phyloP scores from a whole-genome alignment of 2,113 vertebrate species.

The Crotalus tigris region DNA sequence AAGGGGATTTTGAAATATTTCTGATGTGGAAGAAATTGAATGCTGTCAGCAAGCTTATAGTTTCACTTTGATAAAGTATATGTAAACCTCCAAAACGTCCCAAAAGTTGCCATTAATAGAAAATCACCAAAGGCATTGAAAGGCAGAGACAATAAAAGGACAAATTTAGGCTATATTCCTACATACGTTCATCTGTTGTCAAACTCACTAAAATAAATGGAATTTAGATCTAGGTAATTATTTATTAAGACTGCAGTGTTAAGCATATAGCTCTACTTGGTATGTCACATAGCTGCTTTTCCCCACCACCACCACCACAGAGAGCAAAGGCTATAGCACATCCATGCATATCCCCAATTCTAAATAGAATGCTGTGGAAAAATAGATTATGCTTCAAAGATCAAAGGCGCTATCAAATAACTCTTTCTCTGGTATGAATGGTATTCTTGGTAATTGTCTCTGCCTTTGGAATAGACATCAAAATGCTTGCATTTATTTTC shows the following conservation, averaged over 20 bases:
- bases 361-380: not conserved
- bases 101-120: not conserved
- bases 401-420: not conserved
- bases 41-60: slow-evolving; percentile 2
- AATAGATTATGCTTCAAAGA: not conserved
- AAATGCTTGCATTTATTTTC: not conserved
- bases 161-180: not conserved
- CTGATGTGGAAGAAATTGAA: slow-evolving; percentile 24
- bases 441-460: not conserved
- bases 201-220: not conserved
- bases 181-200: not conserved
- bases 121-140: not conserved
- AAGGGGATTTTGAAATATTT: not conserved
- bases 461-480: not conserved
- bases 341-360: slow-evolving; percentile 17
- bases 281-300: not conserved
- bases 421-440: not conserved
- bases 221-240: not conserved
- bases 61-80: not conserved
- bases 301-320: not conserved
- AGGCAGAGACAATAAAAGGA: not conserved
- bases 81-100: slow-evolving; percentile 19
- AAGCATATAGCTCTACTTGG: not conserved
- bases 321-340: not conserved
- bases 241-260: not conserved